phyloP scores from a whole-genome alignment of 2,113 vertebrate species.

The Odocoileus virginianus region DNA sequence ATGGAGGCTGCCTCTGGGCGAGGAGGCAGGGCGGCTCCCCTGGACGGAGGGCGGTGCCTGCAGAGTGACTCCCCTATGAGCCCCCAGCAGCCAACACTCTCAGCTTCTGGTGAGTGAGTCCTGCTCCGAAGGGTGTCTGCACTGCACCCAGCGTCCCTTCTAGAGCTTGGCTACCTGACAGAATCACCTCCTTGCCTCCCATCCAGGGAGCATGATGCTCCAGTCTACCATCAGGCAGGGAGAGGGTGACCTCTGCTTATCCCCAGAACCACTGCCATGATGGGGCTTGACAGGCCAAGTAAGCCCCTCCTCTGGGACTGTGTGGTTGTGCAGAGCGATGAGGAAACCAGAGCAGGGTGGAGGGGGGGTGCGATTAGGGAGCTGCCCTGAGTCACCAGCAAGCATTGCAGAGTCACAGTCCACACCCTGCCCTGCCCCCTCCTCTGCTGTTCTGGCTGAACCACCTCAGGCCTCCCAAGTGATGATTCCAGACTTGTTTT shows the following conservation, averaged over 20 bases:
- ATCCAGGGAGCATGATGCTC: not conserved
- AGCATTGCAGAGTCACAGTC: not conserved
- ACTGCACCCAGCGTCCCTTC: rapidly evolving
- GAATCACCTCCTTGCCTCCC: not conserved
- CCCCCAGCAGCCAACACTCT: not conserved
- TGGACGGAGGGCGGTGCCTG: not conserved
- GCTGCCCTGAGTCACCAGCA: no score
- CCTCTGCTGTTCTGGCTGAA: not conserved
- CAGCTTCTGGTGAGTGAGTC: not conserved
- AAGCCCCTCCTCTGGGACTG: not conserved
- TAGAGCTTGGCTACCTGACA: not conserved
- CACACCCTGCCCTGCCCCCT: not conserved
- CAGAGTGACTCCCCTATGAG: not conserved
- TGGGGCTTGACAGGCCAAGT: not conserved
- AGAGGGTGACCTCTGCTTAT: not conserved
- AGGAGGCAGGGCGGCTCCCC: not conserved
- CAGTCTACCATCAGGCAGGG: not conserved
- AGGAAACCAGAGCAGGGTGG: not conserved
- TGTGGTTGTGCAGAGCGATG: not conserved
- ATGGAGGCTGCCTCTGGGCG: not conserved
- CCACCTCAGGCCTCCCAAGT: not conserved
- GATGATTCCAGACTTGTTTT: not conserved
- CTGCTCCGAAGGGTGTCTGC: not conserved
- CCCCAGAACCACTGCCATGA: not conserved
- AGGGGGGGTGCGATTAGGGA: not conserved